Evolutionary conservation across 2,113 vertebrate genomes (phyloP).

Genomic region (Trogon melanurus): DNA sequence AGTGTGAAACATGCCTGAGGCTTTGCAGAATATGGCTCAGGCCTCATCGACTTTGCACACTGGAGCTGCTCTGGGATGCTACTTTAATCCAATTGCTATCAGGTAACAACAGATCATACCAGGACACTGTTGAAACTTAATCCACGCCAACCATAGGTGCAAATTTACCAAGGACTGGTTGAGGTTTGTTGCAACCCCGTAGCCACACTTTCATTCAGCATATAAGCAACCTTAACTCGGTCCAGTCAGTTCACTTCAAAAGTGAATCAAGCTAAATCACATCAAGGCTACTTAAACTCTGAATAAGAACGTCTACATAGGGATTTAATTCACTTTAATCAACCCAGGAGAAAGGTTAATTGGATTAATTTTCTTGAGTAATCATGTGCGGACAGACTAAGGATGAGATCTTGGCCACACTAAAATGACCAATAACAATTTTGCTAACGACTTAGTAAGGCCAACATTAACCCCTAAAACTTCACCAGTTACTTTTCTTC

Average conservation of each 20-base stretch:
- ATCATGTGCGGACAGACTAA: neutral
- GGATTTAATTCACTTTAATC: conserved; percentile 31
- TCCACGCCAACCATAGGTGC: neutral
- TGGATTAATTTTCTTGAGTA: conserved; percentile 37
- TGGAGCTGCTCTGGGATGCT: neutral
- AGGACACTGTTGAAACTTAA: neutral
- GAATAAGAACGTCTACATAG: neutral
- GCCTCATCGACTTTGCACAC: neutral
- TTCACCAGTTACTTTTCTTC: neutral
- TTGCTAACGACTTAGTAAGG: neutral
- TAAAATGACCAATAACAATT: neutral
- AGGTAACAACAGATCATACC: neutral
- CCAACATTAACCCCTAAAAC: neutral
- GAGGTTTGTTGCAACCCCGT: neutral
- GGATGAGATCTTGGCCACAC: neutral
- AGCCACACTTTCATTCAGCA: neutral
- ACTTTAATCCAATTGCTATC: neutral
- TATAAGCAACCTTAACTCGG: neutral
- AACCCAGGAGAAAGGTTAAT: conserved; percentile 16
- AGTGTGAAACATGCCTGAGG: neutral
- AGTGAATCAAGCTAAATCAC: neutral
- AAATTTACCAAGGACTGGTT: neutral
- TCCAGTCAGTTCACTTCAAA: neutral
- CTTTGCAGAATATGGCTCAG: conserved; percentile 19
- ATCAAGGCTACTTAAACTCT: neutral